Evolutionary conservation across 2,888 invertebrate species (phyloP).

Genomic region (Scaptomyza caliginosa): DNA sequence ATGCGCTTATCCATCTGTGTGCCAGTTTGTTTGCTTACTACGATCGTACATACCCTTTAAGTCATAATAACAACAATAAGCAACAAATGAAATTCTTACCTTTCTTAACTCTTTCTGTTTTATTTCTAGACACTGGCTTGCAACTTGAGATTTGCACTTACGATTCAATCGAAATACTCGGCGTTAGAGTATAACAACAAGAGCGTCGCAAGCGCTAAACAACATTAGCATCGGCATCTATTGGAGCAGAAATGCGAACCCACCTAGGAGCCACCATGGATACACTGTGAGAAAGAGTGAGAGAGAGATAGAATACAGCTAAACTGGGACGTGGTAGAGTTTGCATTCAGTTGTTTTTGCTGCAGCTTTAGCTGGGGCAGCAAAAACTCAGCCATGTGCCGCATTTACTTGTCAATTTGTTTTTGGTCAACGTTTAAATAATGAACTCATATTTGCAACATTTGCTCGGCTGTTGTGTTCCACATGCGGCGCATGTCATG

Average conservation of each 20-base stretch:
- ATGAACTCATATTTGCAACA: slow-evolving; percentile 81
- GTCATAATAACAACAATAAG: not conserved
- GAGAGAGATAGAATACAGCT: slow-evolving; percentile 32
- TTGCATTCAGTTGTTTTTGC: slow-evolving; percentile 15
- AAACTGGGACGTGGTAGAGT: slow-evolving; percentile 7
- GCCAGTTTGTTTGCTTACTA: no score
- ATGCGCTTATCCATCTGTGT: slow-evolving; percentile 25
- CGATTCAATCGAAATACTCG: not conserved
- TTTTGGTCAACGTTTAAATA: slow-evolving; percentile 81
- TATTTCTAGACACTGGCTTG: no score
- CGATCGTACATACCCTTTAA: not conserved
- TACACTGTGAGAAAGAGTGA: not conserved
- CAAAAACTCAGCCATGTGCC: slow-evolving; percentile 67
- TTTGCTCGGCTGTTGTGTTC: slow-evolving; percentile 65
- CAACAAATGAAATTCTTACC: no score
- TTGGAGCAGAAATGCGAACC: slow-evolving; percentile 76
- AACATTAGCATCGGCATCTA: slow-evolving; percentile 63
- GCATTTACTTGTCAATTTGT: slow-evolving; percentile 81
- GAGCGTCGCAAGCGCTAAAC: slow-evolving; percentile 52
- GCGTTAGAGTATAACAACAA: slow-evolving; percentile 32
- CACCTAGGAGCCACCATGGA: slow-evolving; percentile 59
- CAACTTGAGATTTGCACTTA: no score
- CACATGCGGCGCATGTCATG: slow-evolving; percentile 80
- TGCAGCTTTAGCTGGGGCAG: slow-evolving; percentile 17
- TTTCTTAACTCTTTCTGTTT: no score